phyloP scores from a whole-genome alignment of 2,888 invertebrate genomes.

The Didymodactylos carnosus region DNA sequence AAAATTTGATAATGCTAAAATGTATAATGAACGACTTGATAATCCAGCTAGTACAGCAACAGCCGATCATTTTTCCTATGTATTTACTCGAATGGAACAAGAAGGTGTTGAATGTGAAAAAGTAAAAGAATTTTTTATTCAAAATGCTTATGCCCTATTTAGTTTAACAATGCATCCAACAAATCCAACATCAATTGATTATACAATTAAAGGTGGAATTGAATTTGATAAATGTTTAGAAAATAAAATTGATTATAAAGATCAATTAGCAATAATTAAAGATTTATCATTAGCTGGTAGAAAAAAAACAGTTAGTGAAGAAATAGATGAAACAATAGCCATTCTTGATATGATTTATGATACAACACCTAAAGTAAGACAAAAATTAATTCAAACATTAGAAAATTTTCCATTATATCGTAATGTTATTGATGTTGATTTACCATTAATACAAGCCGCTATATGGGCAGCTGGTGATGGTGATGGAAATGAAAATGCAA shows the following conservation, averaged over 20 bases:
- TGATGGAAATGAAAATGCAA: background rate
- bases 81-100: background rate
- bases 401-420: background rate
- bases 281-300: background rate
- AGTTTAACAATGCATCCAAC: slow-evolving; percentile 1
- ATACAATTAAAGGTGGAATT: background rate
- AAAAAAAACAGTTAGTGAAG: background rate
- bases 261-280: background rate
- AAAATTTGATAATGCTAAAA: background rate
- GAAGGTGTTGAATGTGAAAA: background rate
- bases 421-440: background rate
- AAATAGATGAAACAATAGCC: background rate
- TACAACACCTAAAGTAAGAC: background rate
- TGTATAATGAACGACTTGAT: background rate
- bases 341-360: background rate
- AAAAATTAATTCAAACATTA: background rate
- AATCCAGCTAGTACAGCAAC: background rate
- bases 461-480: background rate
- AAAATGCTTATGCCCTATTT: background rate
- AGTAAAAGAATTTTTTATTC: background rate
- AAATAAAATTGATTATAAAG: background rate
- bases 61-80: background rate
- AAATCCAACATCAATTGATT: background rate
- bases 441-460: background rate
- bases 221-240: background rate